Conservation (phyloP, 1,140 invertebrate genomes). For the Aphidius ervi region DNA sequence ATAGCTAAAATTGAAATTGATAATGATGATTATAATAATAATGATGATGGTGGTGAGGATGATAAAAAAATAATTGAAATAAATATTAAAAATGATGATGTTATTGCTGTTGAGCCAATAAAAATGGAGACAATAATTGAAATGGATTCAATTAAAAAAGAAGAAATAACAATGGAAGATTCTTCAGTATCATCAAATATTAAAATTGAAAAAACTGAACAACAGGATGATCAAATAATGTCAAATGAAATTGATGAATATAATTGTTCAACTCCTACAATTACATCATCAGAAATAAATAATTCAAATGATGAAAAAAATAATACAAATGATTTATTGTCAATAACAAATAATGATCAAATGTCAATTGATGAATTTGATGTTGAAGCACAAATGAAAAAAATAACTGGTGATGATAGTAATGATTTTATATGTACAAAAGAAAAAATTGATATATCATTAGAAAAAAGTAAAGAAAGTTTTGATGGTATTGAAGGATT, state of each 20-base stretch:
- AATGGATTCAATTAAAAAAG: constrained; percentile 42
- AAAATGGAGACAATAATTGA: constrained; percentile 37
- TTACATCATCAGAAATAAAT: constrained; percentile 5
- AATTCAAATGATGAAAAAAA: constrained; percentile 28
- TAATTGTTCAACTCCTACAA: no score
- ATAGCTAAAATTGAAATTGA: no score
- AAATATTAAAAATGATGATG: no score
- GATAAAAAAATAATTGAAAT: no score
- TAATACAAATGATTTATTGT: background rate
- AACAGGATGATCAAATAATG: constrained; percentile 33
- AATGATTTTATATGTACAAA: constrained; percentile 39
- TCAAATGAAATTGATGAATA: no score
- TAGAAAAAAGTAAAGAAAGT: constrained; percentile 41
- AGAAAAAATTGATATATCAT: constrained; percentile 38
- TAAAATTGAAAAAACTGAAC: constrained; percentile 27
- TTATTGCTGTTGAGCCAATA: background rate
- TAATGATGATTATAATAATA: no score
- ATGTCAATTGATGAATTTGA: constrained; percentile 47
- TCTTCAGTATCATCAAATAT: no score
- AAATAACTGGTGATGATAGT: constrained; percentile 47
- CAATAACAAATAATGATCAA: constrained; percentile 8
- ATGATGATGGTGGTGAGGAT: no score
- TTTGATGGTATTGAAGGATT: constrained; percentile 48
- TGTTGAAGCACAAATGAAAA: constrained; percentile 50
- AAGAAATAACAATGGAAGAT: constrained; percentile 2